Conservation (phyloP, 2,113 vertebrate genomes). For the Echinops telfairi region DNA sequence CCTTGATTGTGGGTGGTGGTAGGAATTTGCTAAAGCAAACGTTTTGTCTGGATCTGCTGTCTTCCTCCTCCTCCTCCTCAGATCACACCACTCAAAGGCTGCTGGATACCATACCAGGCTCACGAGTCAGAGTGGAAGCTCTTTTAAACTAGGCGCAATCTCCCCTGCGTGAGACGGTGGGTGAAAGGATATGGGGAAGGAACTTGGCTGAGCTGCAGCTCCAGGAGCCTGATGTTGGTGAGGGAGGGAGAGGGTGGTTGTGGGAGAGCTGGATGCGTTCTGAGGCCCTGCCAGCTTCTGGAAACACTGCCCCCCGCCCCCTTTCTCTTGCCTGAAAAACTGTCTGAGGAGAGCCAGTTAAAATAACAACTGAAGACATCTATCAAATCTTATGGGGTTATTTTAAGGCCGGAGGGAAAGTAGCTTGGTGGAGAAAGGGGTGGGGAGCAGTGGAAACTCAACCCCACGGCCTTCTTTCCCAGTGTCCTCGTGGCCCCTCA, state of each 20-base stretch:
- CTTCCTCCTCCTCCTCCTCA: too few relatives aligned
- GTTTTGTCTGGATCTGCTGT: rapidly evolving
- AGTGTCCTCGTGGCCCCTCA: slow-evolving; percentile 55
- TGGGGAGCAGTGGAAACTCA: background rate
- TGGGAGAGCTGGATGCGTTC: background rate
- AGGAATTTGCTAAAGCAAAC: background rate
- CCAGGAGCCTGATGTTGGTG: background rate
- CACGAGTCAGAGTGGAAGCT: background rate
- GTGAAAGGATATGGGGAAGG: background rate
- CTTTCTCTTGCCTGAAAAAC: background rate
- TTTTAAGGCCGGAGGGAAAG: slow-evolving; percentile 57
- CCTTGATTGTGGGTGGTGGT: background rate
- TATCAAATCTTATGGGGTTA: slow-evolving; percentile 28
- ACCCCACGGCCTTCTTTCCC: background rate
- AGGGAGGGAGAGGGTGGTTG: background rate
- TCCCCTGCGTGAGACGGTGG: background rate
- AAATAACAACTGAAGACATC: slow-evolving; percentile 25
- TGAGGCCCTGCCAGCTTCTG: slow-evolving; percentile 7
- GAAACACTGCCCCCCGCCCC: background rate
- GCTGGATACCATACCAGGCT: rapidly evolving
- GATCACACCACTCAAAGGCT: background rate
- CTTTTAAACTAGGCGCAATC: background rate
- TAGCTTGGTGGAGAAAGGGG: background rate
- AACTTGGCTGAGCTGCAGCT: background rate
- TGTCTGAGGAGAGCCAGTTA: slow-evolving; percentile 14